Conservation (phyloP, 1,140 invertebrate genomes). For the Oreohelix idahoensis region DNA sequence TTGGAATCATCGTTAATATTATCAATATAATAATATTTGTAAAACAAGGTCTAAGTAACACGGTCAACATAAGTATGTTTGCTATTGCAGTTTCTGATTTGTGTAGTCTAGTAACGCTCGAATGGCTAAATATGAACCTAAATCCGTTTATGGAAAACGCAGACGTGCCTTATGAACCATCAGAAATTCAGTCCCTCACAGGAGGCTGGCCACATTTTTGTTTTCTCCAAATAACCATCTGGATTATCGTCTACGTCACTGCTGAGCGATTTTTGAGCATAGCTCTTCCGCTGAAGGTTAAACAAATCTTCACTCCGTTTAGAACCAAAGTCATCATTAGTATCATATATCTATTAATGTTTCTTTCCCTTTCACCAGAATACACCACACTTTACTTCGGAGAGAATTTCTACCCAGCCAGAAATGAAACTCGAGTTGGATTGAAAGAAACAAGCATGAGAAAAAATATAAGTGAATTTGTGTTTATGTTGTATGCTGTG, state of each 20-base stretch:
- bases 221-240: background rate
- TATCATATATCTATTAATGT: background rate
- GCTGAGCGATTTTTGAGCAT: background rate
- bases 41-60: background rate
- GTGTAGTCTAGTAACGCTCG: background rate
- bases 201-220: background rate
- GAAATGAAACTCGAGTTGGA: conserved; percentile 5
- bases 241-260: background rate
- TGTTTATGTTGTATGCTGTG: background rate
- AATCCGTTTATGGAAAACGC: background rate
- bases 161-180: background rate
- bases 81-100: background rate
- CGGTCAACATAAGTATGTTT: background rate
- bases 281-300: background rate
- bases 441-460: background rate
- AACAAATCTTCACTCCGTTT: background rate
- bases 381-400: background rate
- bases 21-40: background rate
- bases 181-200: background rate
- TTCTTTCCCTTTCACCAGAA: background rate
- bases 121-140: background rate
- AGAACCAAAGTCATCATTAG: background rate
- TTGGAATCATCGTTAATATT: background rate
- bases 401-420: background rate
- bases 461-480: too few relatives aligned